A percentile compares a stretch with the other conserved stretches of the same genome.
phyloP scores from a whole-genome alignment of 2,888 invertebrate species.

The Hypomecis punctinalis region DNA sequence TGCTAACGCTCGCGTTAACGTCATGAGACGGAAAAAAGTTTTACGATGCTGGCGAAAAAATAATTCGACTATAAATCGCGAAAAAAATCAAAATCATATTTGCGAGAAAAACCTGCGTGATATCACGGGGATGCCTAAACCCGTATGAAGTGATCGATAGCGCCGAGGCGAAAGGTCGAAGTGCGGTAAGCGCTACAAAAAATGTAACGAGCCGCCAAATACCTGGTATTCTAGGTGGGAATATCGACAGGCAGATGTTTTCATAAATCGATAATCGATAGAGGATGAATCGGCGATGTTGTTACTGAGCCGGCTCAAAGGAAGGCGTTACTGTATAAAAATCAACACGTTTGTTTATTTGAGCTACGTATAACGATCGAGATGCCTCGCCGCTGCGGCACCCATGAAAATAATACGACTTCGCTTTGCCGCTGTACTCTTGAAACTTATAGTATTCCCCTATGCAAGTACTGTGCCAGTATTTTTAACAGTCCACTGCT shows the following conservation, averaged over 20 bases:
- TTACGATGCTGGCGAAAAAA: slow-evolving; percentile 31
- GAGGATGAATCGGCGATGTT: slow-evolving; percentile 60
- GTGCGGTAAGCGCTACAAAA: slow-evolving; percentile 24
- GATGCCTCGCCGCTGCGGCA: slow-evolving; percentile 69
- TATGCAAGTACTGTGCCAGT: no score
- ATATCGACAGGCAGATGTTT: slow-evolving; percentile 40
- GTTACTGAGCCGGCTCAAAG: slow-evolving; percentile 60
- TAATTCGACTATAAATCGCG: slow-evolving; percentile 21
- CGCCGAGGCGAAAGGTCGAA: slow-evolving; percentile 30
- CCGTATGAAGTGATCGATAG: slow-evolving; percentile 20
- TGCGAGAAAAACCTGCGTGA: slow-evolving; percentile 15
- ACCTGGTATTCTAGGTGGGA: slow-evolving; percentile 38
- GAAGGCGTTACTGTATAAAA: slow-evolving; percentile 76
- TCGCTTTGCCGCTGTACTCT: slow-evolving; percentile 75
- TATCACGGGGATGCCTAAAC: slow-evolving; percentile 23
- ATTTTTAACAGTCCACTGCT: no score
- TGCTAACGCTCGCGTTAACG: slow-evolving; percentile 25
- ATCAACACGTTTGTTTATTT: slow-evolving; percentile 81
- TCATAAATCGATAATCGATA: slow-evolving; percentile 55
- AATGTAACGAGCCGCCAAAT: slow-evolving; percentile 39
- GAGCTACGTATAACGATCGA: slow-evolving; percentile 72
- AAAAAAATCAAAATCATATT: slow-evolving; percentile 9
- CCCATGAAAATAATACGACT: slow-evolving; percentile 81
- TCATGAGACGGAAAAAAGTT: slow-evolving; percentile 32
- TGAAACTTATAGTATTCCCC: slow-evolving; percentile 37